phyloP scores from a whole-genome alignment of 2,888 invertebrate species.

The Chloroclysta siterata region DNA sequence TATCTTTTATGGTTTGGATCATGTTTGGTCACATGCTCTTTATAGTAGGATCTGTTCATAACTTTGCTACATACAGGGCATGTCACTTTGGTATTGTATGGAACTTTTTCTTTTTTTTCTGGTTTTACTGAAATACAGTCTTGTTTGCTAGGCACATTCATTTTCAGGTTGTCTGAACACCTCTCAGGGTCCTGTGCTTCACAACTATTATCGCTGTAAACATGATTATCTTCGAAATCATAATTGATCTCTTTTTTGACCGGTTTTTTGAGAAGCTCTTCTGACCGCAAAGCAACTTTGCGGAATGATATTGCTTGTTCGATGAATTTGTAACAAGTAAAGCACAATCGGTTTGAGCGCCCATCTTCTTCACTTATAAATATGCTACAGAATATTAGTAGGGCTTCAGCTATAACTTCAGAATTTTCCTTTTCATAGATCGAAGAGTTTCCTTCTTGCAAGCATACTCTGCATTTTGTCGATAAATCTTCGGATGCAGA shows the following conservation, averaged over 20 bases:
- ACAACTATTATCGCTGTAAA: conserved; percentile 43
- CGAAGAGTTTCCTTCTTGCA: conserved; percentile 38
- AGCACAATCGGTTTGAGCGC: conserved; percentile 63
- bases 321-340: conserved; percentile 60
- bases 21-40: conserved; percentile 65
- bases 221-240: conserved; percentile 37
- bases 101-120: conserved; percentile 43
- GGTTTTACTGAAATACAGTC: conserved; percentile 13
- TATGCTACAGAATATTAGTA: conserved; percentile 52
- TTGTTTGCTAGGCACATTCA: conserved; percentile 10
- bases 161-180: not conserved
- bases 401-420: conserved; percentile 26
- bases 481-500: conserved; percentile 23
- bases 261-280: conserved; percentile 54
- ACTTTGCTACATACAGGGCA: conserved; percentile 56
- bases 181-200: conserved; percentile 38
- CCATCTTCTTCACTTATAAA: conserved; percentile 55
- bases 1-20: conserved; percentile 64
- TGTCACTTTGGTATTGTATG: conserved; percentile 50
- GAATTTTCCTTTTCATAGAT: conserved; percentile 33
- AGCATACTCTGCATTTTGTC: conserved; percentile 44
- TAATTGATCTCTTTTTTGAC: conserved; percentile 47
- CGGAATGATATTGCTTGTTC: conserved; percentile 61
- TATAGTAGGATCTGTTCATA: conserved; percentile 60
- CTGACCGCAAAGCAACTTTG: conserved; percentile 59